These are phyloP conservation scores for Maconellicoccus hirsutus DNA, from an alignment of 1,140 invertebrate genomes.

Conservation along the genomic window DNA sequence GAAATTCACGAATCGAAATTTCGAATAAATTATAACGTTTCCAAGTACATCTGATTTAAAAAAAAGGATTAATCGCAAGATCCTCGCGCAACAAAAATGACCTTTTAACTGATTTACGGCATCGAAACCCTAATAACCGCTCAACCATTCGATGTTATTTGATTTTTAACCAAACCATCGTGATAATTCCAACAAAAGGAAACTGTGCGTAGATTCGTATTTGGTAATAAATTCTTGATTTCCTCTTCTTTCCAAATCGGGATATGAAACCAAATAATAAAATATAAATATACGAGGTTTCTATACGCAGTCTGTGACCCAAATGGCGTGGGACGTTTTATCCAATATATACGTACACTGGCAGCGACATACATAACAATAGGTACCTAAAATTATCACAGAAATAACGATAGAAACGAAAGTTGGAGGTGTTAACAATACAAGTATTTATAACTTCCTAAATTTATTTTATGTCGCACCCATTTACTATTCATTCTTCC, in stretches of 20 bases:
- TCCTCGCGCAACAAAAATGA: background rate
- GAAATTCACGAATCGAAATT: too few relatives aligned
- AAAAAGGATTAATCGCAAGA: background rate
- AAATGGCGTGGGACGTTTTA: conserved; percentile 8
- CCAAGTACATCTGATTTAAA: too few relatives aligned
- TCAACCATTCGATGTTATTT: background rate
- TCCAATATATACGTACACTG: conserved; percentile 6
- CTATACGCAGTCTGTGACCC: background rate
- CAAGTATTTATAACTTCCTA: conserved; percentile 18
- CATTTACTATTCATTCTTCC: conserved; percentile 15
- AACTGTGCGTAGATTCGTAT: background rate
- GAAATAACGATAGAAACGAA: conserved; percentile 19
- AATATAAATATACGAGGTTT: conserved; percentile 9
- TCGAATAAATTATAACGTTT: too few relatives aligned
- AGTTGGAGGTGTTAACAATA: conserved; percentile 20
- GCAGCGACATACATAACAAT: conserved; percentile 10
- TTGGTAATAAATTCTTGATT: conserved; percentile 5
- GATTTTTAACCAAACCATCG: background rate
- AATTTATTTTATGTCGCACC: conserved; percentile 17
- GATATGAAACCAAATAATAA: background rate
- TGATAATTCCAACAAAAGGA: conserved; percentile 3
- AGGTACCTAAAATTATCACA: conserved; percentile 19
- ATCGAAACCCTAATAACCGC: background rate
- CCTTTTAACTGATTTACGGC: background rate
- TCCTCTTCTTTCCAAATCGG: conserved; percentile 2